Evolutionary conservation across 2,113 vertebrate species (phyloP), one percentile per base, ranked within the genome.

Genomic region (Bubalus kerabau): DNA sequence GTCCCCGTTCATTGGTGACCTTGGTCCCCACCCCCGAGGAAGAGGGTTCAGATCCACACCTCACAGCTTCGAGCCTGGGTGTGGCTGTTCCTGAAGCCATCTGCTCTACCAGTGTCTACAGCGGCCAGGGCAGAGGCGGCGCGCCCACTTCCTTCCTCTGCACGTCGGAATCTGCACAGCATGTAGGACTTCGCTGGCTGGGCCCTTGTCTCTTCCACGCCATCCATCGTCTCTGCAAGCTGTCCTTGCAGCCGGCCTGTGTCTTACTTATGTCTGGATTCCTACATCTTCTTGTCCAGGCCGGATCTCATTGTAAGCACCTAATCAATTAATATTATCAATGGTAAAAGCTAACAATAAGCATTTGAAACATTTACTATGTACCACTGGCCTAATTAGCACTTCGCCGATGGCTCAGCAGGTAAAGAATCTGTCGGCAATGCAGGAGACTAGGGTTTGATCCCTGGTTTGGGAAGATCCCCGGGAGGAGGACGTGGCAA

Each of bases 1-100:
- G 26, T 16, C n/a, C 14, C n/a, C 2, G 0, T 43, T 16, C 6
- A 7, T 12, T 3, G 5, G 10, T 12, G 24, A 13, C 9, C 28
- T 60, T 54, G 17, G 52, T 17, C 60, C 12, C 2, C 83, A 26
- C 4, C 40, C 40, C 40, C 24, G 0, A 13, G 24, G 23, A 8
- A 10, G 56, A 50, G 17, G 83, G 19, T 1, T 0, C 40, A 23
- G 14, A 14, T 17, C 59, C n/a, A 4, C 2, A 15, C 43, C 7
- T n/a, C 19, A 1, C 14, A 11, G 59, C 12, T 28, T 21, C 0
- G 1, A 4, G 19, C 43, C 87, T 28, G 48, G 2, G 46, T 6
- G 40, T 14, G 46, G 40, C 54, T 59, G 12, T 32, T 67, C 26
- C 52, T 16, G 81, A 96, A 62, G 21, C 62, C 9, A 5, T 60